Base-by-base conservation (phyloP, 2,888 invertebrate species). In the Gisinianus flammeolus region DNA sequence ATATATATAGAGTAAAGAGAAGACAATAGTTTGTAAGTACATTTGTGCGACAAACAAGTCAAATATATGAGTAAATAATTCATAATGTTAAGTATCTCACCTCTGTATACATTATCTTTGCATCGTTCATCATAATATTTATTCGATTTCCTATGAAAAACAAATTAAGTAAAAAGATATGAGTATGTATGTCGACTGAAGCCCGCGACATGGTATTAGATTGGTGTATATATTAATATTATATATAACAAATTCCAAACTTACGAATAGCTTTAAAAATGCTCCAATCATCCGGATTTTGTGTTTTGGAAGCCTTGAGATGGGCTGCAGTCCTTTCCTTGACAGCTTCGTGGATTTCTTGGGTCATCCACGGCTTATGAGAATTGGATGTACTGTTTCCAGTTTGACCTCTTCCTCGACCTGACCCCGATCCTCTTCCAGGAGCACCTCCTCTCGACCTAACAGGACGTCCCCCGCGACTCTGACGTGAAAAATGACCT, bases 361-460 rank as follows among this genome's bases (percentile, higher is more conserved):
- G 44, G 0, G 52, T 75, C 54, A 66, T 68, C 75, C 75, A 75
- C 4, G 75, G 31, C 24, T 75, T 75, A 24, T 69, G 69, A 30
- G 10, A 22, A 67, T 30, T 30, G 16, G 5, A 33, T 31, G 16
- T n/a, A 67, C 31, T 12, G 10, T 24, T 5, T 31, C 35, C n/a
- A 5, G n/a, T 5, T 10, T 35, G 35, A 19, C 68, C 35, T 35
- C 68, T 22, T 1, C 68, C 33, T 22, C 68, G 19, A 10, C 35
- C 31, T 6, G 24, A 12, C 22, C 62, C 26, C 26, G 24, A n/a
- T 12, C 62, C 62, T 24, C 62, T 22, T 6, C 62, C 62, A 6
- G 10, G 8, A 16, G 52, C 52, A 8, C 52, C 10, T 12, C 52
- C 52, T n/a, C n/a, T n/a, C n/a, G n/a, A n/a, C n/a, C 44, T 44